Evolutionary conservation across 2,888 invertebrate species (phyloP).

Genomic region (Lordiphosa fenestrarum): DNA sequence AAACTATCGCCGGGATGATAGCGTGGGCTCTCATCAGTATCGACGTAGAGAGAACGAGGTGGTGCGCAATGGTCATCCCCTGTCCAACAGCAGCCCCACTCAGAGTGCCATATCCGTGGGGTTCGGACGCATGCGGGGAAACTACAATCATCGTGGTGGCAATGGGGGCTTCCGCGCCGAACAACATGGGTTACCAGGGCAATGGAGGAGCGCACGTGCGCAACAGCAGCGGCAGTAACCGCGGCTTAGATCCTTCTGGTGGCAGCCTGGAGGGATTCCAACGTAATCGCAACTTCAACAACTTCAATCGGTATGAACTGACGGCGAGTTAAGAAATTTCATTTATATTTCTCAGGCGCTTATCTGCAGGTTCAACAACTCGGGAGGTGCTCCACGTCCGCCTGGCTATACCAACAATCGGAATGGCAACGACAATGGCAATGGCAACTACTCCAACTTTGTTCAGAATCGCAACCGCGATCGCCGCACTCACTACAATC

Average conservation of each 20-base stretch:
- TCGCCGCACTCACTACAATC: constrained; percentile 65
- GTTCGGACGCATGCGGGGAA: constrained; percentile 16
- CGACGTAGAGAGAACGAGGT: constrained; percentile 20
- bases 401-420: neutral
- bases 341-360: neutral
- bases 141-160: constrained; percentile 25
- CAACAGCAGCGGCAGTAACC: constrained; percentile 28
- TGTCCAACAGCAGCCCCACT: constrained; percentile 32
- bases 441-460: constrained; percentile 72
- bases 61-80: constrained; percentile 10
- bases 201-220: constrained; percentile 25
- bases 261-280: constrained; percentile 35
- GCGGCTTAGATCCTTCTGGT: constrained; percentile 25
- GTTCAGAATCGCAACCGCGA: constrained; percentile 69
- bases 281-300: constrained; percentile 40
- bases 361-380: constrained; percentile 35
- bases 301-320: constrained; percentile 42
- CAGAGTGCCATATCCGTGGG: constrained; percentile 17
- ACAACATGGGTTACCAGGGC: constrained; percentile 25
- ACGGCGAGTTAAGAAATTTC: neutral
- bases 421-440: constrained; percentile 41
- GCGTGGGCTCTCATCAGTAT: constrained; percentile 35
- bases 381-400: constrained; percentile 14
- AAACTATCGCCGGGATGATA: constrained; percentile 44
- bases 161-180: constrained; percentile 9